Conservation (phyloP, 2,113 vertebrate species). For the Nannospalax galili region DNA sequence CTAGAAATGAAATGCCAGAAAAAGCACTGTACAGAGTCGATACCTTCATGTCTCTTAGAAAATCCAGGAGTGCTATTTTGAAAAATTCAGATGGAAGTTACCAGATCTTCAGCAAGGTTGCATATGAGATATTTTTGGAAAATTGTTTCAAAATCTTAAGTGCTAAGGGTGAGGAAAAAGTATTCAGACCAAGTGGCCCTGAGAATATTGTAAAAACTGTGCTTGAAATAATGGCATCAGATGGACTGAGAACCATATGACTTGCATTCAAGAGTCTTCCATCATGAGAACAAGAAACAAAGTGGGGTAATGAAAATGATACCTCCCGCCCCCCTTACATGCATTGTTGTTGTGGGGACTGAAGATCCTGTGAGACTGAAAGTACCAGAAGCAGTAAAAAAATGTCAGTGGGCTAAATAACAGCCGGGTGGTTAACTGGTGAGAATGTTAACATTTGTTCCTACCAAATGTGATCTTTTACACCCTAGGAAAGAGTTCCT, state of each 20-base stretch:
- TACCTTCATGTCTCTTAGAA: conserved; percentile 99
- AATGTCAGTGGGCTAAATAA: conserved; percentile 98
- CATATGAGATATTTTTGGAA: conserved; percentile 98
- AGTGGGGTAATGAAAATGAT: conserved; percentile 98
- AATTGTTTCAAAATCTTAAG: conserved; percentile 98
- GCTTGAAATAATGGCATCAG: conserved; percentile 99
- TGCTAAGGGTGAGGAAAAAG: conserved; percentile 93
- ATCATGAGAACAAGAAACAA: conserved; percentile 93
- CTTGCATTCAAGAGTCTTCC: conserved; percentile 97
- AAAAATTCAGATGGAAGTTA: conserved; percentile 97
- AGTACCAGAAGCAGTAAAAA: conserved; percentile 98
- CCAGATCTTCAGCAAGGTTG: conserved; percentile 99
- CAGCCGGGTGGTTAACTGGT: conserved; percentile 98
- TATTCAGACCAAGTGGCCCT: conserved; percentile 95
- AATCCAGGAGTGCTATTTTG: conserved; percentile 99
- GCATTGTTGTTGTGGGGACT: conserved; percentile 97
- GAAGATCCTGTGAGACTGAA: conserved; percentile 98
- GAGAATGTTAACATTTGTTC: conserved; percentile 99
- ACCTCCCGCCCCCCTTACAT: conserved; percentile 95
- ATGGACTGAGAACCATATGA: conserved; percentile 98
- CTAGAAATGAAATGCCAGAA: conserved; percentile 98
- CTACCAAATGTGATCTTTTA: conserved; percentile 96
- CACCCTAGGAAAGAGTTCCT: conserved; percentile 97
- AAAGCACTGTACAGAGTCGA: conserved; percentile 99
- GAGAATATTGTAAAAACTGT: conserved; percentile 97